Evolutionary conservation across 2,797 vertebrate genomes (phyloP), one percentile per base, ranked within the genome.

Genomic region (Bufotes viridis): DNA sequence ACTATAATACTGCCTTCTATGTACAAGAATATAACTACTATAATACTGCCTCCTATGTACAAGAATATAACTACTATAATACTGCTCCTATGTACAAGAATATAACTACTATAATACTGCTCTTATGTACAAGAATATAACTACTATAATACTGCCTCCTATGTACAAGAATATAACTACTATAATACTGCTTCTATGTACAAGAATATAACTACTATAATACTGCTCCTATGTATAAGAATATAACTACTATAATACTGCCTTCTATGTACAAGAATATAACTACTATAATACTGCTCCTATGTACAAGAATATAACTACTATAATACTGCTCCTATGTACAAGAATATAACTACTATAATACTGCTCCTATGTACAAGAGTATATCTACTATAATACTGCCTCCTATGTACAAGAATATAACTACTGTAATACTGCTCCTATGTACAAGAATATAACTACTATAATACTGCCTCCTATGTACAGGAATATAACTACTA

Each of bases 271-370:
- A 67, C 65, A 67, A 67, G 65, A 67, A 67, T 26, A 67, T 67
- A 67, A 67, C 65, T 67, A 67, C 65, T 67, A 67, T 67, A 67
- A 67, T 67, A 67, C 65, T 67, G 65, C 63, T 11, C 65, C 42
- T 42, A 42, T 42, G 12, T 29, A 69, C 65, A 69, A 29, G 65
- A 69, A 69, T 69, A 69, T 26, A 69, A 69, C 65, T 69, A 69
- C 65, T 69, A 69, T 69, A 69, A 69, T 69, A 69, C 65, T 69
- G 65, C 63, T 24, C 69, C 26, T 70, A 70, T 70, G 5, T 70
- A 70, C 69, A 70, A 34, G 69, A 70, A 70, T 70, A 70, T 78
- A 78, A 78, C 75, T 78, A 78, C 49, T 78, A 55, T 78, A 78
- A 78, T 78, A 78, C 75, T 55, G 20, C 63, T 55, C 22, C 22